Conservation (phyloP, 2,797 vertebrate species). For the Merluccius polli region DNA sequence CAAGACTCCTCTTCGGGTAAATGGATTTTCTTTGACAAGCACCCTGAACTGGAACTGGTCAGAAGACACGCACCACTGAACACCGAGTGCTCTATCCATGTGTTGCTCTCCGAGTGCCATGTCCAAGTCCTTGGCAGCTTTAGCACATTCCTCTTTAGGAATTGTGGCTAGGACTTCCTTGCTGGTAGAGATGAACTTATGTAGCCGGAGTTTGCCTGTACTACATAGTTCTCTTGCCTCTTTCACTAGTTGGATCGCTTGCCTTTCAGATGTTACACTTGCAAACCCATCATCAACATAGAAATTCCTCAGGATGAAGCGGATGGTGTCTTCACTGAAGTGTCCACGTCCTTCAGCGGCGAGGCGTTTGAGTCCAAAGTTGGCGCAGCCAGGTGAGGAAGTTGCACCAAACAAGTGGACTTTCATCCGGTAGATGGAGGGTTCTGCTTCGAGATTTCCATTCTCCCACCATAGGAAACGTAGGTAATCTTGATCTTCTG, state of each 20-base stretch:
- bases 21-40: background rate
- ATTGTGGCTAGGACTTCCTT: background rate
- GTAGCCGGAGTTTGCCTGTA: no score
- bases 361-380: background rate
- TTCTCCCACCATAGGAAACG: no score
- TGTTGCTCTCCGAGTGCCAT: background rate
- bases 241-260: background rate
- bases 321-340: background rate
- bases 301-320: background rate
- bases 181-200: background rate
- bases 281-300: background rate
- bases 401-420: no score
- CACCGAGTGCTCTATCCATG: background rate
- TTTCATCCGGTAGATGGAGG: no score
- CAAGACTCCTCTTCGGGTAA: background rate
- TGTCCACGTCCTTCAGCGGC: background rate
- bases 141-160: background rate
- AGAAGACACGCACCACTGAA: background rate
- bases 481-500: no score
- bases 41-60: background rate
- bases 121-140: background rate
- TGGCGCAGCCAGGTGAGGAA: no score
- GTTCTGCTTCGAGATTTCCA: no score
- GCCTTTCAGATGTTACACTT: background rate
- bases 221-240: no score